Evolutionary conservation across 2,797 vertebrate genomes (phyloP).

Genomic region (Zenarchopterus dispar): DNA sequence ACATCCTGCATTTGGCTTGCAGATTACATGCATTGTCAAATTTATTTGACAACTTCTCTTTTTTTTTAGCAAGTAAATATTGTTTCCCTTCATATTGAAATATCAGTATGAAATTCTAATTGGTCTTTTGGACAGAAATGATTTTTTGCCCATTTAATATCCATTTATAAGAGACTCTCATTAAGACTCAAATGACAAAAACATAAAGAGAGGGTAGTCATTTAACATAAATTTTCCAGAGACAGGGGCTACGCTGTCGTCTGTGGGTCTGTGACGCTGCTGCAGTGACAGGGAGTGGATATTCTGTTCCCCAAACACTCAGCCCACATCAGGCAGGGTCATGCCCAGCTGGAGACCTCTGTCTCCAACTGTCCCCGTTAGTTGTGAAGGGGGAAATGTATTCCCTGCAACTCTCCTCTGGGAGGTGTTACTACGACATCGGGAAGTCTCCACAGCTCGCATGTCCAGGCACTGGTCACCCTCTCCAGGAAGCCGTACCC

Average conservation of each 20-base stretch:
- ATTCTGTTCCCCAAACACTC: constrained; percentile 62
- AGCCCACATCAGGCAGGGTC: constrained; percentile 70
- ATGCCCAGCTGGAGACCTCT: constrained; percentile 54
- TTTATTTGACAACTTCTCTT: constrained; percentile 29
- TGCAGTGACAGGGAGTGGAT: constrained; percentile 64
- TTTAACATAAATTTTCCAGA: constrained; percentile 21
- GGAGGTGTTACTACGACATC: constrained; percentile 62
- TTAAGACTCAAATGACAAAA: not conserved
- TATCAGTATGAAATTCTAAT: constrained; percentile 47
- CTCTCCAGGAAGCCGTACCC: constrained; percentile 10
- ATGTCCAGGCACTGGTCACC: constrained; percentile 36
- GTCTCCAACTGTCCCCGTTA: constrained; percentile 73
- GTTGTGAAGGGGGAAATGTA: constrained; percentile 42
- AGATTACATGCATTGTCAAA: constrained; percentile 30
- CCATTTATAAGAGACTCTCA: constrained; percentile 35
- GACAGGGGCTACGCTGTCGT: constrained; percentile 19
- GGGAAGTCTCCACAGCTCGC: constrained; percentile 41
- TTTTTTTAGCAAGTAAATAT: constrained; percentile 31
- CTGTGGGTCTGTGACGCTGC: constrained; percentile 35
- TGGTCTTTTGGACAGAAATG: constrained; percentile 27
- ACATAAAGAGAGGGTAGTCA: constrained; percentile 8
- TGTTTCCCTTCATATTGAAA: constrained; percentile 41
- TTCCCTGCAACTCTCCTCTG: constrained; percentile 47
- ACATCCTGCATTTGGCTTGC: constrained; percentile 15
- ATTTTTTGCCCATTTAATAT: constrained; percentile 42